A percentile compares a stretch with the other conserved stretches of the same genome.
These are phyloP conservation scores for Homarus gammarus DNA, from an alignment of 2,888 invertebrate genomes.

Conservation along the genomic window DNA sequence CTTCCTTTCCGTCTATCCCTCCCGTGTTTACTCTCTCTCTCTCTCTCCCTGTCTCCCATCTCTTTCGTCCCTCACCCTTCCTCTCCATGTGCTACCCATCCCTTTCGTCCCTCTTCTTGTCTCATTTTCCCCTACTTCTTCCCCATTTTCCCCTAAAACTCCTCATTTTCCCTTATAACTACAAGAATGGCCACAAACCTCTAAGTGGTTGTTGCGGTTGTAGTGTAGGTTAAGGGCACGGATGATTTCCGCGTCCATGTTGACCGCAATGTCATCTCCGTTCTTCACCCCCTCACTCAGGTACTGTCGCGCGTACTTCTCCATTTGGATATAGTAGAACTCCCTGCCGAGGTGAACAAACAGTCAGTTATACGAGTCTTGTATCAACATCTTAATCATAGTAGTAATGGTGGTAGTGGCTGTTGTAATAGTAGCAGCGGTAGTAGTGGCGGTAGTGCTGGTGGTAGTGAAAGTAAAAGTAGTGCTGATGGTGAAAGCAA, in stretches of 20 bases:
- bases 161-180: not conserved
- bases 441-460: not conserved
- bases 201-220: slow-evolving; percentile 97
- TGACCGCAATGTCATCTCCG: slow-evolving; percentile 95
- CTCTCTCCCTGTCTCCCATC: not conserved
- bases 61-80: not conserved
- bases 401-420: slow-evolving; percentile 12
- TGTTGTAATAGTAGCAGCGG: not conserved
- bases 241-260: slow-evolving; percentile 97
- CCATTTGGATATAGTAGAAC: slow-evolving; percentile 99
- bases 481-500: not conserved
- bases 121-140: not conserved
- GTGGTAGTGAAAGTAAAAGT: not conserved
- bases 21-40: not conserved
- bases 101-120: not conserved
- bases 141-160: not conserved
- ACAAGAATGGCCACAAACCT: slow-evolving; percentile 82
- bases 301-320: slow-evolving; percentile 99
- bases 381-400: not conserved
- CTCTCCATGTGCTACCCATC: no score
- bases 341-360: slow-evolving; percentile 86
- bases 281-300: slow-evolving; percentile 97
- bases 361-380: slow-evolving; percentile 44
- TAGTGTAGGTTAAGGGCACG: slow-evolving; percentile 98
- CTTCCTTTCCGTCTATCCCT: not conserved